Evolutionary conservation across 2,888 invertebrate species (phyloP).

Genomic region (Andrena dorsata): DNA sequence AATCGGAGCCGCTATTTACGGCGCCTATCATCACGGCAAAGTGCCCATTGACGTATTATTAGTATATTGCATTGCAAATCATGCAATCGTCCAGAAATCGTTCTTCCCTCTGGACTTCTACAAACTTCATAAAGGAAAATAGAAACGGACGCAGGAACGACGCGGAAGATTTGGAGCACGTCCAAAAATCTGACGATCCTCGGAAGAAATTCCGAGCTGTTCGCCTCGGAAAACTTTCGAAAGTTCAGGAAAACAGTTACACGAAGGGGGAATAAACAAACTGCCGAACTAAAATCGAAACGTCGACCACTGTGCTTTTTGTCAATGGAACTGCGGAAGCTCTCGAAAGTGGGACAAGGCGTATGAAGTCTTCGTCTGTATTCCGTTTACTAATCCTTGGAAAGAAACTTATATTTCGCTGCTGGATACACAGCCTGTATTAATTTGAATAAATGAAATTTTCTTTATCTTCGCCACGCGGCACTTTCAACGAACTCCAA

Average conservation of each 20-base stretch:
- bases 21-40: slow-evolving; percentile 49
- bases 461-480: too few species aligned
- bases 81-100: slow-evolving; percentile 8
- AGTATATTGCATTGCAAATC: slow-evolving; percentile 12
- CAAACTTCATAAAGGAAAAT: not conserved
- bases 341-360: slow-evolving; percentile 7
- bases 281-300: slow-evolving; percentile 11
- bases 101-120: not conserved
- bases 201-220: not conserved
- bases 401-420: not conserved
- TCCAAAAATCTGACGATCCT: slow-evolving; percentile 45
- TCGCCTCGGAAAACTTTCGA: slow-evolving; percentile 11
- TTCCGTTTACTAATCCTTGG: slow-evolving; percentile 20
- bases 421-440: not conserved
- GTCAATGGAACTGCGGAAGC: not conserved
- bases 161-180: slow-evolving; percentile 44
- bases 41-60: slow-evolving; percentile 40
- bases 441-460: slow-evolving; percentile 13
- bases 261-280: slow-evolving; percentile 13
- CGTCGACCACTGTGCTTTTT: not conserved
- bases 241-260: slow-evolving; percentile 8
- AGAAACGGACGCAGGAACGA: slow-evolving; percentile 1
- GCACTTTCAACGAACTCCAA: not conserved
- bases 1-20: slow-evolving; percentile 44
- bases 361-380: not conserved